Evolutionary conservation across 1,140 invertebrate genomes (phyloP).

Genomic region (Pseudoatta argentina): DNA sequence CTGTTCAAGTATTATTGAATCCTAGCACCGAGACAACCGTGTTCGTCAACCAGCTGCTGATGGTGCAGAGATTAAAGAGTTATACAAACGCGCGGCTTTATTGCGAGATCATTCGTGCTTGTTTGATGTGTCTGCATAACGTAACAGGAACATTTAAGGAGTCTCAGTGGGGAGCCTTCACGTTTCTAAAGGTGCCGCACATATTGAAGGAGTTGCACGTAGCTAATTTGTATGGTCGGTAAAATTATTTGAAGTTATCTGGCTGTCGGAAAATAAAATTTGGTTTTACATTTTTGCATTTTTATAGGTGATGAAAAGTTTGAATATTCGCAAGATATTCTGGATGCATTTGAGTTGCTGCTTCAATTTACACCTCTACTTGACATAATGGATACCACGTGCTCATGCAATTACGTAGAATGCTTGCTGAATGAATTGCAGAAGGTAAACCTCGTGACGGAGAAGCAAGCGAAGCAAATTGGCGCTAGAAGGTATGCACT

Average conservation of each 20-base stretch:
- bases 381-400: constrained; percentile 95
- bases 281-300: background rate
- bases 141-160: constrained; percentile 92
- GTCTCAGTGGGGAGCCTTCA: constrained; percentile 97
- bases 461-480: constrained; percentile 91
- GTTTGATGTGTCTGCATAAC: constrained; percentile 95
- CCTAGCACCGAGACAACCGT: constrained; percentile 92
- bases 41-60: constrained; percentile 92
- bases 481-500: constrained; percentile 88
- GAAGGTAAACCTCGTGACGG: constrained; percentile 92
- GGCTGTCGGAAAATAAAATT: background rate
- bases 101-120: constrained; percentile 95
- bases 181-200: constrained; percentile 95
- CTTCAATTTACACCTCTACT: constrained; percentile 93
- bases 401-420: constrained; percentile 95
- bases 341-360: constrained; percentile 93
- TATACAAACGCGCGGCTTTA: constrained; percentile 91
- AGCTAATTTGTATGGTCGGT: constrained; percentile 83
- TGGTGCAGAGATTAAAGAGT: constrained; percentile 94
- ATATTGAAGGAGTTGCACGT: constrained; percentile 91
- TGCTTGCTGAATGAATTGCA: constrained; percentile 93
- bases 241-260: constrained; percentile 25
- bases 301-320: constrained; percentile 86
- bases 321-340: constrained; percentile 91
- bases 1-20: constrained; percentile 91